A percentile compares a stretch with the other conserved stretches of the same genome.
phyloP scores from a whole-genome alignment of 2,888 invertebrate species.

The Trachelus troglodyta region DNA sequence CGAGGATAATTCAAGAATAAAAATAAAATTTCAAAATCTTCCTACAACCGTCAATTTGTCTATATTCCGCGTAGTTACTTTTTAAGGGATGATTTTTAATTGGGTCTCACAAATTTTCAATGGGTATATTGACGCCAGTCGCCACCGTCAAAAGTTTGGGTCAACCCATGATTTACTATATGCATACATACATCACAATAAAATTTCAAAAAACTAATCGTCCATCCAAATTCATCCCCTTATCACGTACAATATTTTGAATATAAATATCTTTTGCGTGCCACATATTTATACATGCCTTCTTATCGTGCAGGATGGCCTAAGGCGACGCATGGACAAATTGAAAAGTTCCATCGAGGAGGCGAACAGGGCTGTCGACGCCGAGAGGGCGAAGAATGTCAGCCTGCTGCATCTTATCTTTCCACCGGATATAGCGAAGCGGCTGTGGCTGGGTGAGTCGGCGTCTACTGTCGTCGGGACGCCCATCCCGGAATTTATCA shows the following conservation, averaged over 20 bases:
- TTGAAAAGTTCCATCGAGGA: conserved; percentile 94
- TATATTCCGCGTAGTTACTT: neutral
- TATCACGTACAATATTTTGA: neutral
- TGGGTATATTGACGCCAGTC: neutral
- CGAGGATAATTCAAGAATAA: neutral
- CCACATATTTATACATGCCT: neutral
- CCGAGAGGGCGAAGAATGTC: conserved; percentile 94
- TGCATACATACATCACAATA: neutral
- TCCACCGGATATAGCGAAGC: conserved; percentile 93
- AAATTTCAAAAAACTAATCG: neutral
- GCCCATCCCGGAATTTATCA: neutral
- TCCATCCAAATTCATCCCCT: neutral
- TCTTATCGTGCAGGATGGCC: conserved; percentile 76
- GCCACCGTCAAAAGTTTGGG: neutral
- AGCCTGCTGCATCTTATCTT: conserved; percentile 93
- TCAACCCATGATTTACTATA: neutral
- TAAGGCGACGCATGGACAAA: conserved; percentile 93
- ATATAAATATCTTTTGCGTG: neutral
- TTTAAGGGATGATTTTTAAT: neutral
- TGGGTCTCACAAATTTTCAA: no score
- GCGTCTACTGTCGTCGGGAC: neutral
- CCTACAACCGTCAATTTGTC: neutral
- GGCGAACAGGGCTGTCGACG: conserved; percentile 91
- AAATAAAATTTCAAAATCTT: neutral
- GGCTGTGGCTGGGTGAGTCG: conserved; percentile 88